These are phyloP conservation scores for Megalurothrips usitatus DNA, from an alignment of 2,888 invertebrate genomes.

Conservation along the genomic window DNA sequence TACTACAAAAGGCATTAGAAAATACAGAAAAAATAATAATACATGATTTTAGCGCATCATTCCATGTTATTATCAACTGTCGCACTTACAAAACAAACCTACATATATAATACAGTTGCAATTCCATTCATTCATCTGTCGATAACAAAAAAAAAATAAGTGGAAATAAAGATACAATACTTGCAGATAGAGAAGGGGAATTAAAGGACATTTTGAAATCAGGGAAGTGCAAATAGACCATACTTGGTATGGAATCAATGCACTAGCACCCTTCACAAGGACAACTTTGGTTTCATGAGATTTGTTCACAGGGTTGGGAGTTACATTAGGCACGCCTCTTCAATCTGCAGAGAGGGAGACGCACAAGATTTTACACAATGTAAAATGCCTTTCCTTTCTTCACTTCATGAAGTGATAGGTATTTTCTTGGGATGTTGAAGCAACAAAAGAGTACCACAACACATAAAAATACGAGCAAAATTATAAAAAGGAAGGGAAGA, in stretches of 20 bases:
- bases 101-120: constrained; percentile 38
- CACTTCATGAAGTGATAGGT: background rate
- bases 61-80: constrained; percentile 36
- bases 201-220: constrained; percentile 6
- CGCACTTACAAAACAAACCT: constrained; percentile 38
- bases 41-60: constrained; percentile 35
- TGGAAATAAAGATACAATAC: constrained; percentile 27
- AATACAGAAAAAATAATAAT: constrained; percentile 40
- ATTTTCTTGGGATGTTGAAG: background rate
- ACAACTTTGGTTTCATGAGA: constrained; percentile 26
- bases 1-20: constrained; percentile 38
- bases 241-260: background rate
- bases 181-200: constrained; percentile 14
- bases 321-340: background rate
- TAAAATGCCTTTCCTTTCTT: constrained; percentile 11
- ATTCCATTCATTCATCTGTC: constrained; percentile 25
- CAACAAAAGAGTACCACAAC: constrained; percentile 24
- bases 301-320: constrained; percentile 26
- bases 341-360: background rate
- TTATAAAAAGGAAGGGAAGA: constrained; percentile 14
- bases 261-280: constrained; percentile 12
- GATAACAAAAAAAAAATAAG: constrained; percentile 13
- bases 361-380: constrained; percentile 10
- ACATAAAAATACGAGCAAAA: constrained; percentile 26
- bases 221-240: background rate